Percentiles rank a stretch among this genome's conserved stretches.
Conservation (phyloP, 2,797 vertebrate genomes). For the Poecilia wingei region DNA sequence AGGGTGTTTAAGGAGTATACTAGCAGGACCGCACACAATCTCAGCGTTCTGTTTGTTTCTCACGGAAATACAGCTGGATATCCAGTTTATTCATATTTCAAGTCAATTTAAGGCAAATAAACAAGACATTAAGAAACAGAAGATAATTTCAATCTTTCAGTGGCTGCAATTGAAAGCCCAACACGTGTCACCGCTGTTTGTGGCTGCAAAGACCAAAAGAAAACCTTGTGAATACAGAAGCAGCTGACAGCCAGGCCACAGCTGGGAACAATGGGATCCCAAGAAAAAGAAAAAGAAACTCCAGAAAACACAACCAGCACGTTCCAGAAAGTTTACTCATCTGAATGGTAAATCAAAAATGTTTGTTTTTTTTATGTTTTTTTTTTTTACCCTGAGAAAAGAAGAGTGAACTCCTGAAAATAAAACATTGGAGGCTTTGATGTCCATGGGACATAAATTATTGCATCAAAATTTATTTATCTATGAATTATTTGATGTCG, state of each 20-base stretch:
- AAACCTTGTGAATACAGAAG: slow-evolving; percentile 13
- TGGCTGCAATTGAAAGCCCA: not conserved
- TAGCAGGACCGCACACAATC: slow-evolving; percentile 71
- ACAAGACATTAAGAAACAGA: not conserved
- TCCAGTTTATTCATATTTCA: not conserved
- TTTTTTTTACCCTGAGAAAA: not conserved
- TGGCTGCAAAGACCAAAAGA: not conserved
- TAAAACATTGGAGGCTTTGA: not conserved
- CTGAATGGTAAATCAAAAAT: not conserved
- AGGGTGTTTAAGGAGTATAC: slow-evolving; percentile 74
- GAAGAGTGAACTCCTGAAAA: not conserved
- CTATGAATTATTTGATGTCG: not conserved
- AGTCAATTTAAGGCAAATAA: not conserved
- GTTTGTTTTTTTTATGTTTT: too few species aligned
- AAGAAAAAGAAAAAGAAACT: not conserved
- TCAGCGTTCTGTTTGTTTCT: slow-evolving; percentile 43
- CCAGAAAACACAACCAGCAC: not conserved
- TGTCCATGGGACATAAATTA: not conserved
- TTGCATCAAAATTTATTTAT: not conserved
- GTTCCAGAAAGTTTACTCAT: not conserved
- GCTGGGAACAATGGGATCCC: slow-evolving; percentile 6
- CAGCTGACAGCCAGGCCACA: slow-evolving; percentile 10
- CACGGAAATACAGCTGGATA: slow-evolving; percentile 29
- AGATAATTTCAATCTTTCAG: not conserved
- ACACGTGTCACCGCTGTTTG: not conserved